phyloP scores from a whole-genome alignment of 2,888 invertebrate species.

The Hirudinaria manillensis region DNA sequence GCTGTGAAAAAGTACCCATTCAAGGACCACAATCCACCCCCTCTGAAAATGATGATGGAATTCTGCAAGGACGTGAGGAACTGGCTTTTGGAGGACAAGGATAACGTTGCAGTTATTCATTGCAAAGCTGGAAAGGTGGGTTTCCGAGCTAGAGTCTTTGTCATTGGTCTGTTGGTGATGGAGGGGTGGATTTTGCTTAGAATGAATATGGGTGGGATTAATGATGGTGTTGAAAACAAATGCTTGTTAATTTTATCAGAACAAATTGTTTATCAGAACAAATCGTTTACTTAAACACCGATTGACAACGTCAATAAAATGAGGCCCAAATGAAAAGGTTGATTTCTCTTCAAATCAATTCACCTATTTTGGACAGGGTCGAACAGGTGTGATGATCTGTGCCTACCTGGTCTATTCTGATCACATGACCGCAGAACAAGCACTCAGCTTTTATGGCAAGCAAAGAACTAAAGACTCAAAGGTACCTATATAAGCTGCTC shows the following conservation, averaged over 20 bases:
- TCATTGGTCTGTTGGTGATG: background rate
- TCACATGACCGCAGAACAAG: conserved; percentile 69
- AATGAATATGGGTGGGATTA: background rate
- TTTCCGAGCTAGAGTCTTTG: background rate
- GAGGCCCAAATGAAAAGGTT: too few species aligned
- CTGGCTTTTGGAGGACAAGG: conserved; percentile 70
- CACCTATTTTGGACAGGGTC: conserved; percentile 60
- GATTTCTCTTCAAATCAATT: too few species aligned
- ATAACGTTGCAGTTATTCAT: conserved; percentile 90
- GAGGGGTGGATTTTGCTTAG: background rate
- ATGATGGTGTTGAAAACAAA: background rate
- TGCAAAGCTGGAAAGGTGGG: conserved; percentile 96
- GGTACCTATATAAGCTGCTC: conserved; percentile 40
- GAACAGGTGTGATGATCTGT: conserved; percentile 82
- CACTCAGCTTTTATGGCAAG: conserved; percentile 81
- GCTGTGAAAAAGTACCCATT: conserved; percentile 65
- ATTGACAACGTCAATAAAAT: too few species aligned
- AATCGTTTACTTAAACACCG: too few species aligned
- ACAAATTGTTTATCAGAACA: too few species aligned
- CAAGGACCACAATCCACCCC: conserved; percentile 95
- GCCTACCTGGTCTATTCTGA: conserved; percentile 86
- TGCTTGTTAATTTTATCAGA: background rate
- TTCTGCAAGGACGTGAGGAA: conserved; percentile 87
- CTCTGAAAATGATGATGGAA: conserved; percentile 79
- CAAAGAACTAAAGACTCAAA: conserved; percentile 83